Percentiles rank a stretch among this genome's conserved stretches.
Evolutionary conservation across 2,113 vertebrate genomes (phyloP).

Genomic region (Hiodon tergisus): DNA sequence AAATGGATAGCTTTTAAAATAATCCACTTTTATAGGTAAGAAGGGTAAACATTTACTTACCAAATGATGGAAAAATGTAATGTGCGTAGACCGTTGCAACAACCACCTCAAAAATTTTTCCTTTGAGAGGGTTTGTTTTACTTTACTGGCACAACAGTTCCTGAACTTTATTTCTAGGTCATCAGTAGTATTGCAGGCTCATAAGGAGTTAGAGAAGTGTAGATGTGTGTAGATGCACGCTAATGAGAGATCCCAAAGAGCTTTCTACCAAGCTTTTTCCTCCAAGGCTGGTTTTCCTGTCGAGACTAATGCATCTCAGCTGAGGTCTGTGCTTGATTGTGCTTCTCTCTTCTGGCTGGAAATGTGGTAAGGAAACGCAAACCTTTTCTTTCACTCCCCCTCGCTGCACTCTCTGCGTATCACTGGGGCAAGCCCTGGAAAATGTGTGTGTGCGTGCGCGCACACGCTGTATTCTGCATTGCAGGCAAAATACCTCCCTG

Average conservation of each 20-base stretch:
- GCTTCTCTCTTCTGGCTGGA: conserved; percentile 11
- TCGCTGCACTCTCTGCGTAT: conserved; percentile 43
- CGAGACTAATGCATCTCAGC: conserved; percentile 1
- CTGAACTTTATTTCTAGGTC: not conserved
- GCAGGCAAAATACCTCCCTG: not conserved
- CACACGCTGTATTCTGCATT: not conserved
- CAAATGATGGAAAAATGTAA: not conserved
- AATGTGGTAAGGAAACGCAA: not conserved
- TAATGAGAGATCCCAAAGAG: not conserved
- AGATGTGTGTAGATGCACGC: not conserved
- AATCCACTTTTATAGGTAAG: too few species aligned
- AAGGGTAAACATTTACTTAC: not conserved
- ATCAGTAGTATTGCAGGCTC: not conserved
- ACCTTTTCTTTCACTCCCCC: conserved; percentile 41
- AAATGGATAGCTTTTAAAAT: too few species aligned
- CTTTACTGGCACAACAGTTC: not conserved
- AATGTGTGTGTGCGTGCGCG: not conserved
- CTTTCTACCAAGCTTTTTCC: not conserved
- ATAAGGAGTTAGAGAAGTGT: not conserved
- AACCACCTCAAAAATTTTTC: not conserved
- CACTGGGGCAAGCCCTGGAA: conserved; percentile 35
- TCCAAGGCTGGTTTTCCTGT: not conserved
- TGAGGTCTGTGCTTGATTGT: conserved; percentile 1
- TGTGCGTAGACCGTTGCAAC: not conserved
- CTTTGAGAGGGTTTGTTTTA: too few species aligned